Conservation (phyloP, 2,113 vertebrate species). For the Tetrax tetrax region DNA sequence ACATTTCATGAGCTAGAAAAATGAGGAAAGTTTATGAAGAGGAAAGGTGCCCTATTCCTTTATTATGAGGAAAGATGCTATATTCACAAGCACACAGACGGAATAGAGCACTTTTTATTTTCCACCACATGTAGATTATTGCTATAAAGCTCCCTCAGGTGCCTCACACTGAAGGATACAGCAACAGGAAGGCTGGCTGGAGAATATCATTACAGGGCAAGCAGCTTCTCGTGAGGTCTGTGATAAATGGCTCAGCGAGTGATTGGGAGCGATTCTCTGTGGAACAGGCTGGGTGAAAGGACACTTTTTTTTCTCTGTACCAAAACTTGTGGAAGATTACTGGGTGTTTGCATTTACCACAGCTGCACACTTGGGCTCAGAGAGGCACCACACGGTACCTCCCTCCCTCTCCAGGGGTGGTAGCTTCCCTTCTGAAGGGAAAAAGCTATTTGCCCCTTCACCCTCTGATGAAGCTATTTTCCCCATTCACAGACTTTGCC, state of each 20-base stretch:
- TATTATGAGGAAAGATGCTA: neutral
- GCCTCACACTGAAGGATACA: neutral
- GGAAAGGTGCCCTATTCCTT: neutral
- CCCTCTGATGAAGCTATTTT: neutral
- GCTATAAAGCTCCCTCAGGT: neutral
- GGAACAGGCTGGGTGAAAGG: neutral
- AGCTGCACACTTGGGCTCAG: neutral
- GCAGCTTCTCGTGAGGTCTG: rapidly evolving
- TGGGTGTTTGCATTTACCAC: neutral
- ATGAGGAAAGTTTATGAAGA: neutral
- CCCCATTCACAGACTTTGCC: neutral
- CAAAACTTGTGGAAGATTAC: neutral
- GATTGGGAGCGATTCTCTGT: neutral
- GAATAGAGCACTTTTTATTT: neutral
- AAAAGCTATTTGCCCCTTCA: neutral
- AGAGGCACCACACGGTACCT: neutral
- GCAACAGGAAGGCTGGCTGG: neutral
- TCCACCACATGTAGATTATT: neutral
- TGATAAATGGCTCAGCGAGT: neutral
- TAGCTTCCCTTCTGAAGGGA: neutral
- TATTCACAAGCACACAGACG: neutral
- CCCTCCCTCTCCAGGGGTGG: neutral
- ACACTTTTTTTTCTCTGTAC: neutral
- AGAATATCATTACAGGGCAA: neutral
- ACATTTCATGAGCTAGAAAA: neutral